Evolutionary conservation across 2,888 invertebrate genomes (phyloP), one percentile per base, ranked within the genome.

Genomic region (Phyto melanocephala): DNA sequence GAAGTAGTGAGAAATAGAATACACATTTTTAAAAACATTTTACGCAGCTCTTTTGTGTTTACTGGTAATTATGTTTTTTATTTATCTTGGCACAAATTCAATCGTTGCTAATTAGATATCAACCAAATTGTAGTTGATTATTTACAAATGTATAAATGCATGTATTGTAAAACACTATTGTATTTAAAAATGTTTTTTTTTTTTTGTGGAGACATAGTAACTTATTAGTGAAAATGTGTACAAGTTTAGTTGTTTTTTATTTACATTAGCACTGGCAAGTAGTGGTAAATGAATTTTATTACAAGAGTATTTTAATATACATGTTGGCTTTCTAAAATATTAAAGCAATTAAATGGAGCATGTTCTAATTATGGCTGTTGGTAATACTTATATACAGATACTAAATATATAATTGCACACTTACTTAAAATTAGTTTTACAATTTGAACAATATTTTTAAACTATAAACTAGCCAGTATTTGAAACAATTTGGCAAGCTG

Each of bases 81-180:
- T 42, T 81, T 72, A 67, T 67, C 45, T 65, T 81, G 81, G 67
- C 71, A 81, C 60, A 76, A 72, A 77, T 77, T 81, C 71, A 77
- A 72, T 81, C 50, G 33, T 67, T 72, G 52, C 67, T 77, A 81
- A 81, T 77, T 81, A 81, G 76, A 47, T 65, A 72, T 71, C 81
- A 72, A 37, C 71, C 76, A 72, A 81, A 80, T 81, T 77, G 81
- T 72, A 77, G 81, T 76, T 81, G 71, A 77, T 47, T 76, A 71
- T 81, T 77, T 72, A 72, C 76, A 72, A 71, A 20, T 67, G 20
- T 60, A 54, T 68, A 15, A 1, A 24, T 22, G n/a, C n/a, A n/a
- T n/a, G n/a, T n/a, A n/a, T n/a, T n/a, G n/a, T n/a, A n/a, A n/a
- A n/a, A n/a, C n/a, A n/a, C n/a, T n/a, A n/a, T n/a, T n/a, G n/a